Conservation (phyloP, 2,113 vertebrate species). For the Xenus cinereus region DNA sequence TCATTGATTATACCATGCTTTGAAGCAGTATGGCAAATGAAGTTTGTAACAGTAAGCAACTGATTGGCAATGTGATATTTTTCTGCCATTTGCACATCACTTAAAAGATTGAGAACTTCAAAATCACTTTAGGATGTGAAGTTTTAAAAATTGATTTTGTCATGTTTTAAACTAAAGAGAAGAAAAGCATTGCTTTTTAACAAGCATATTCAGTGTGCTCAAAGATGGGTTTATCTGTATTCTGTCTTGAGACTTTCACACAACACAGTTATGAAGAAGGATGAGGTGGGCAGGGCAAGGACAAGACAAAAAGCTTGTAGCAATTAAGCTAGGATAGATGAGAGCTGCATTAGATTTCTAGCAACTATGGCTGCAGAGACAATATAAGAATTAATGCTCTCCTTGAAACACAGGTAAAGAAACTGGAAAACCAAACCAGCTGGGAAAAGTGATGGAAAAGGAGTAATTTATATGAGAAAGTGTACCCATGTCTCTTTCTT, state of each 20-base stretch:
- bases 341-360: background rate
- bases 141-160: constrained; percentile 32
- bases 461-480: background rate
- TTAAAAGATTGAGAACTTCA: constrained; percentile 21
- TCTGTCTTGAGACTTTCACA: background rate
- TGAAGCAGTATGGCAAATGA: constrained; percentile 24
- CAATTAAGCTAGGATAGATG: background rate
- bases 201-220: background rate
- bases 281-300: background rate
- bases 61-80: constrained; percentile 18
- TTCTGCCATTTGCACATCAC: constrained; percentile 23
- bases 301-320: background rate
- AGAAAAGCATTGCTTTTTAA: background rate
- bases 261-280: background rate
- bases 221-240: background rate
- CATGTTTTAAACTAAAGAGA: constrained; percentile 11
- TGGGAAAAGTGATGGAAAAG: background rate
- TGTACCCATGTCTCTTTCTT: background rate
- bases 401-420: background rate
- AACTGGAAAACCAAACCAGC: background rate
- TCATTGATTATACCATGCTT: constrained; percentile 23
- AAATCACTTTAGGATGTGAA: constrained; percentile 23
- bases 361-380: background rate
- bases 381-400: background rate
- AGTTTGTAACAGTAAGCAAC: background rate